Conservation (phyloP, 2,113 vertebrate genomes). For the Rallus limicola region DNA sequence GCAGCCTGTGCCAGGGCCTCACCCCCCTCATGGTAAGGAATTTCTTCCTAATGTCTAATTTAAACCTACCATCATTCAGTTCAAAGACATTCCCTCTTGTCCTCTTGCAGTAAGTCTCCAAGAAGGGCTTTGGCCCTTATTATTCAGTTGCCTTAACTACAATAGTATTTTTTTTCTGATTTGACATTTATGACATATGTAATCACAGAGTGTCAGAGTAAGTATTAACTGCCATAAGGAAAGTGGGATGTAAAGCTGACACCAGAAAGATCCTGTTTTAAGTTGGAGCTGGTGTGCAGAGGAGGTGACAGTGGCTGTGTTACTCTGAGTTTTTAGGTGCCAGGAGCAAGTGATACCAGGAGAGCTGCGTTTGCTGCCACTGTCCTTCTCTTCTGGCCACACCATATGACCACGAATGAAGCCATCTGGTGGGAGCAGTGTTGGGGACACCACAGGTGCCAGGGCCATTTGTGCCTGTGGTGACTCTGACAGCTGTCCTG, state of each 20-base stretch:
- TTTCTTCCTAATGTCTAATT: too few species aligned
- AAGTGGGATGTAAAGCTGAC: accelerated
- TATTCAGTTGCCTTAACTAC: not conserved
- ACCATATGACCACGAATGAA: accelerated
- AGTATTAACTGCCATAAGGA: not conserved
- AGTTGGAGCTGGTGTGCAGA: not conserved
- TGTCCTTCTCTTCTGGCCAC: not conserved
- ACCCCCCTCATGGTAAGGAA: too few species aligned
- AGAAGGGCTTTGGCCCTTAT: not conserved
- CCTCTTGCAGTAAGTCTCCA: not conserved
- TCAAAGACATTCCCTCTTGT: too few species aligned
- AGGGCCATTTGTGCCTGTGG: accelerated
- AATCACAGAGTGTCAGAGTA: not conserved
- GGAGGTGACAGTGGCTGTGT: not conserved
- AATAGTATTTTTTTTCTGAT: not conserved
- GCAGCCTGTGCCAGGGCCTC: too few species aligned
- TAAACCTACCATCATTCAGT: too few species aligned
- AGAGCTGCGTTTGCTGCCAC: not conserved
- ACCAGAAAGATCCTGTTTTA: not conserved
- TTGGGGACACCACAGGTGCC: accelerated
- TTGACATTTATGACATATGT: not conserved
- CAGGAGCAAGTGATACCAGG: not conserved
- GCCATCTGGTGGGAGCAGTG: not conserved
- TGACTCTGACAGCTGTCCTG: not conserved
- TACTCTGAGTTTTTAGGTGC: not conserved